Evolutionary conservation across 2,888 invertebrate genomes (phyloP), one percentile per base, ranked within the genome.

Genomic region (Microctonus aethiopoides): DNA sequence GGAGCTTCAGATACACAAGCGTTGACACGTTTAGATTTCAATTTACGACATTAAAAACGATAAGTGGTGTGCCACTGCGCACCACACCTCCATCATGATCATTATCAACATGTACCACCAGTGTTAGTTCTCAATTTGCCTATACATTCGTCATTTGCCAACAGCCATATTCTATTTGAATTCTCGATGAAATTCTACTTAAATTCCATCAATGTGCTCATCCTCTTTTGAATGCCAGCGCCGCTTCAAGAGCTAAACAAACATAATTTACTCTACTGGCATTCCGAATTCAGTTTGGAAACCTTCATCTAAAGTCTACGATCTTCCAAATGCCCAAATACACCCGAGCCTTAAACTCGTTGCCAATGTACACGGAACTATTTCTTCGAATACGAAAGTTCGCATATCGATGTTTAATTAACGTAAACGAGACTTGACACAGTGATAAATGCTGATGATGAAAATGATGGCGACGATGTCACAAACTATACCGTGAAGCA

Each of bases 201-300:
- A 10, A 66, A 60, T 64, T 61, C 39, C 20, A 52, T 65, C 59
- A 29, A 32, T 46, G 32, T 59, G 16, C 52, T 39, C 52, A 60
- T 65, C 60, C 34, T 16, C 52, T 65, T 41, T 22, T 29, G n/a
- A 26, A 41, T 60, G n/a, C 46, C 46, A 57, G 26, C 39, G 29
- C 62, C 16, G 11, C 24, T 77, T 80, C 77, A 75, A 80, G 77
- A 82, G 80, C 79, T 81, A 76, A 80, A 82, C 79, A 82, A 85
- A 85, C 83, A 81, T 84, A 83, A 83, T 85, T 84, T 83, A 81
- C 78, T 76, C 73, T 71, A 71, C 72, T 73, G 74, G 16, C 9
- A 16, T 46, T 46, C 2, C 6, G 16, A 46, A n/a, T 46, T 46
- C 16, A 1, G 20, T 46, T 46, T n/a, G 7, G 20, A 16, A 16